Percentiles rank a stretch among this genome's conserved stretches.
Evolutionary conservation across 2,113 vertebrate species (phyloP).

Genomic region (Chaetops frenatus): DNA sequence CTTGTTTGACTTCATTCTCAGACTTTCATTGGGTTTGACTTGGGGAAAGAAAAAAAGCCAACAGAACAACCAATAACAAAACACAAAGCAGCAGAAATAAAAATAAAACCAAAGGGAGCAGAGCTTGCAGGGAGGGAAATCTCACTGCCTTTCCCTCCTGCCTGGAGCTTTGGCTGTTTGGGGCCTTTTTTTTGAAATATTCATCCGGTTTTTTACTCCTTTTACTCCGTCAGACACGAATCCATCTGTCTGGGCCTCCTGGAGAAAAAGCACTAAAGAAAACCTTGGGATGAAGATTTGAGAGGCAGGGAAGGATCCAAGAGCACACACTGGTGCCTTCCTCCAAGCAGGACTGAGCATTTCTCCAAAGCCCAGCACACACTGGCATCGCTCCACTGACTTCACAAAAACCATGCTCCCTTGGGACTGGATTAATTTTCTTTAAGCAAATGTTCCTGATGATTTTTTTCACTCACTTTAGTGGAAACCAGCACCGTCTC

Average conservation of each 20-base stretch:
- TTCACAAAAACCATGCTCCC: background rate
- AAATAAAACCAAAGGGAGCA: background rate
- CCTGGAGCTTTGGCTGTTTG: fast-evolving
- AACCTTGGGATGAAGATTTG: background rate
- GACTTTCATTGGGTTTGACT: background rate
- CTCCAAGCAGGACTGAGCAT: background rate
- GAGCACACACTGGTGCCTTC: background rate
- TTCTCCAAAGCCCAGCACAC: background rate
- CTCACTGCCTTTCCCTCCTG: background rate
- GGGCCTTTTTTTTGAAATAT: background rate
- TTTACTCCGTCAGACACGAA: background rate
- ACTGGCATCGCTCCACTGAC: background rate
- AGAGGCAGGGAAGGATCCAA: background rate
- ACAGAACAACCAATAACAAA: background rate
- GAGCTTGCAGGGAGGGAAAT: background rate
- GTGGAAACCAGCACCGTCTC: background rate
- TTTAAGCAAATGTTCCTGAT: background rate
- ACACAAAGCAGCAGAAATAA: background rate
- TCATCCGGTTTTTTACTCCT: background rate
- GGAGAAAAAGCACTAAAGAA: background rate
- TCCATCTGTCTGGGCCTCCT: background rate
- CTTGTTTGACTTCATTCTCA: slow-evolving; percentile 51
- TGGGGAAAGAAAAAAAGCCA: background rate
- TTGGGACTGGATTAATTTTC: fast-evolving
- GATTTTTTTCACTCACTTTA: background rate